Conservation (phyloP, 1,140 invertebrate genomes). For the Trichomalopsis sarcophagae region DNA sequence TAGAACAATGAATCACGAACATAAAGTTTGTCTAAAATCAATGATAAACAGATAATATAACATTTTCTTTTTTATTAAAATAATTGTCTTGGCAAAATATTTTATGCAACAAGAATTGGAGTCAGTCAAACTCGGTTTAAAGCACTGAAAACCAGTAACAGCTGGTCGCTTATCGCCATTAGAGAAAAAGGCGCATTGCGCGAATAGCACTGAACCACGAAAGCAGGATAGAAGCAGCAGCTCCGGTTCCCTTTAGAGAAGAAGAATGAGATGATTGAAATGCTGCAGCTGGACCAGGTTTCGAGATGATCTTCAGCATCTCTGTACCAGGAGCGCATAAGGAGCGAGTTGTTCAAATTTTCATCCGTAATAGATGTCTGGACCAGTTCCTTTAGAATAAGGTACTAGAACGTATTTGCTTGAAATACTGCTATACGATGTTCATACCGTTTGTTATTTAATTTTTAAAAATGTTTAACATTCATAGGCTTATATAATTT, state of each 20-base stretch:
- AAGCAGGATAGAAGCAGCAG: neutral
- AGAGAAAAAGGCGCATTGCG: conserved; percentile 4
- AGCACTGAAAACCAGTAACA: neutral
- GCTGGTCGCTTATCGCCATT: neutral
- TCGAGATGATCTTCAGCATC: conserved; percentile 72
- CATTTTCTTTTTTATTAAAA: neutral
- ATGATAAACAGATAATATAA: no score
- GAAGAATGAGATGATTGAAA: conserved; percentile 63
- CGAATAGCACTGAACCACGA: neutral
- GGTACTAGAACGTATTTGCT: neutral
- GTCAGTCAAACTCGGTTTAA: neutral
- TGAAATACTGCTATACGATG: neutral
- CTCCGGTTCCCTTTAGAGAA: neutral
- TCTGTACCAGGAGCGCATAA: conserved; percentile 63
- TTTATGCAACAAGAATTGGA: neutral
- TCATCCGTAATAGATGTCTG: neutral
- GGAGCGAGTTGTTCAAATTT: conserved; percentile 22
- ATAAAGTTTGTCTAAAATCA: no score
- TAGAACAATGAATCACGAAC: no score
- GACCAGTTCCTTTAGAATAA: neutral
- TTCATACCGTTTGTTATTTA: no score
- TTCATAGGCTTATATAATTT: neutral
- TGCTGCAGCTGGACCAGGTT: conserved; percentile 62
- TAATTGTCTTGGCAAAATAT: neutral
- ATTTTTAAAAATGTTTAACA: neutral